Conservation (phyloP, 1,140 invertebrate species). For the Spodoptera frugiperda region DNA sequence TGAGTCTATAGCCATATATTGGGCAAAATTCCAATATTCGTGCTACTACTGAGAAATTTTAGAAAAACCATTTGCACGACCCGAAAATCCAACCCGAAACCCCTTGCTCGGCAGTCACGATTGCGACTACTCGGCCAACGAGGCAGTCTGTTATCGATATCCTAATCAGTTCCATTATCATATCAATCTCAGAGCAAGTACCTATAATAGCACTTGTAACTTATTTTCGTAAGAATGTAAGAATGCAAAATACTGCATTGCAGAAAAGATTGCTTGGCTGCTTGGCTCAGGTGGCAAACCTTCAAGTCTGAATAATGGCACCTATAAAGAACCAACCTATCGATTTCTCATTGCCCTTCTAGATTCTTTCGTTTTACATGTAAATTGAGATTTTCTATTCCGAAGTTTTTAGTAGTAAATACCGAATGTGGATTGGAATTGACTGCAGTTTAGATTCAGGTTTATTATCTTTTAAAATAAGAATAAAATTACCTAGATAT, state of each 20-base stretch:
- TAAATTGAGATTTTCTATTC: not conserved
- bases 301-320: conserved; percentile 53
- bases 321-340: conserved; percentile 52
- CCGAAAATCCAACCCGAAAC: too few relatives aligned
- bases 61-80: too few relatives aligned
- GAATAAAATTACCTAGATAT: too few relatives aligned
- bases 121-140: too few relatives aligned
- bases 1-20: too few relatives aligned
- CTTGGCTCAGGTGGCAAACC: conserved; percentile 53
- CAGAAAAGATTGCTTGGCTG: conserved; percentile 55
- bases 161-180: not conserved
- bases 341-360: conserved; percentile 39
- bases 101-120: too few relatives aligned
- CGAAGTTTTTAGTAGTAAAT: not conserved
- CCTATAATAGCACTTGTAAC: not conserved
- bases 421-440: too few relatives aligned
- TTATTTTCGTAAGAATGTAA: not conserved
- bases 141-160: not conserved
- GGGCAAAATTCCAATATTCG: too few relatives aligned
- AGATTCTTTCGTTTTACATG: conserved; percentile 7
- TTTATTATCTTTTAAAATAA: too few relatives aligned
- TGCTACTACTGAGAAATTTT: too few relatives aligned
- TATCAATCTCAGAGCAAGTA: not conserved
- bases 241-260: conserved; percentile 50
- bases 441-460: too few relatives aligned